Conservation (phyloP, 2,888 invertebrate genomes). For the Sinotaia quadrata region DNA sequence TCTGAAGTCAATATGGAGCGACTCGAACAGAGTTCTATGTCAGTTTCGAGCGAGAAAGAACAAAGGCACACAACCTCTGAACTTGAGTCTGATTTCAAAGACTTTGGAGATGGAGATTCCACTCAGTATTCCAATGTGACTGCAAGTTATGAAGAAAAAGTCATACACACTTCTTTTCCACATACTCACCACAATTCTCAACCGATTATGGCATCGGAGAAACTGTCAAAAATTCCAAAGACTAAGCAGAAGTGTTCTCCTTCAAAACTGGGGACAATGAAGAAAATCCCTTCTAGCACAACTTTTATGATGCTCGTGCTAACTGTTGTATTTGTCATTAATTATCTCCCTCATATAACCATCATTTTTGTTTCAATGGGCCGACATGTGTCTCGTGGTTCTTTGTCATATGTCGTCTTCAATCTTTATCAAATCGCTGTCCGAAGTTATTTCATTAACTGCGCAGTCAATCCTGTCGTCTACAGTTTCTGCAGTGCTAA, state of each 20-base stretch:
- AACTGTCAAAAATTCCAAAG: too few relatives aligned
- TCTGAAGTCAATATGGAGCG: too few relatives aligned
- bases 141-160: background rate
- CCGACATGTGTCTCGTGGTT: background rate
- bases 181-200: too few relatives aligned
- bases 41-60: too few relatives aligned
- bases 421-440: background rate
- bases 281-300: background rate
- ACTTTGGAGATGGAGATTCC: too few relatives aligned
- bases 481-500: background rate
- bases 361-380: background rate
- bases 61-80: too few relatives aligned
- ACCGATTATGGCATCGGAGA: too few relatives aligned
- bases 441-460: background rate
- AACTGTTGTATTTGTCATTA: background rate
- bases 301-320: constrained; percentile 1
- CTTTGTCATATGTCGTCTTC: background rate
- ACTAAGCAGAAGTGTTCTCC: too few relatives aligned
- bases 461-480: background rate
- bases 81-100: too few relatives aligned
- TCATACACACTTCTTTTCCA: background rate
- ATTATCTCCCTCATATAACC: background rate
- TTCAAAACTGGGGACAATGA: background rate
- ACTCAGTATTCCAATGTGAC: too few relatives aligned
- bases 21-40: too few relatives aligned